phyloP scores from a whole-genome alignment of 2,888 invertebrate genomes.

The Lasiommata megera region DNA sequence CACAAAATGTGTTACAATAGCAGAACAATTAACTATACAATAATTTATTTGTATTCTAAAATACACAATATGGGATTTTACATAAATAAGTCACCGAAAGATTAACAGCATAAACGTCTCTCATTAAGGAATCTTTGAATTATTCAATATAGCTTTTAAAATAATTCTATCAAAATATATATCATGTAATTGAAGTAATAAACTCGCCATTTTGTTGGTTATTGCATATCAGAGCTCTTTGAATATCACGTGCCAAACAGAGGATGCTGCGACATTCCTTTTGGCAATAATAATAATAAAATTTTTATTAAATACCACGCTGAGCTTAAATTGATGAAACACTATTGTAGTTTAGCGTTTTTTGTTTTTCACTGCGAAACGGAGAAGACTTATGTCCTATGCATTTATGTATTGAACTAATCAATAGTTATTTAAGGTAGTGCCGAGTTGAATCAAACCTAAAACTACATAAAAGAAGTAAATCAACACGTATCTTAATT shows the following conservation, averaged over 20 bases:
- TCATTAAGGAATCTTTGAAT: too few relatives aligned
- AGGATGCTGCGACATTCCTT: conserved; percentile 18
- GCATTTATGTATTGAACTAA: conserved; percentile 40
- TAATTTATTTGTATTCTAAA: too few relatives aligned
- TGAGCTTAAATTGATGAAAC: conserved; percentile 50
- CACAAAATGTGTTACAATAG: too few relatives aligned
- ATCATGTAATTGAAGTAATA: too few relatives aligned
- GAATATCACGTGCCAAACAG: conserved; percentile 26
- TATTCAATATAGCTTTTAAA: too few relatives aligned
- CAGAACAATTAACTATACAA: too few relatives aligned
- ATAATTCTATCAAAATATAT: too few relatives aligned
- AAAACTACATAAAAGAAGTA: too few relatives aligned
- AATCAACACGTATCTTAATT: too few relatives aligned
- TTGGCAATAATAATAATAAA: conserved; percentile 66
- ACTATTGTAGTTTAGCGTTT: conserved; percentile 36
- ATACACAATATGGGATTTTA: too few relatives aligned
- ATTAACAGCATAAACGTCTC: too few relatives aligned
- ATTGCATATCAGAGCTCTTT: conserved; percentile 15
- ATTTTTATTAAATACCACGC: conserved; percentile 41
- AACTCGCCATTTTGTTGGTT: neutral
- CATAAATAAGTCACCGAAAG: too few relatives aligned
- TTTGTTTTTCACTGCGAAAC: conserved; percentile 28
- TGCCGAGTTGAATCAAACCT: neutral
- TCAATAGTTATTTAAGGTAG: neutral
- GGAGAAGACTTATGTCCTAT: conserved; percentile 43